Conservation (phyloP, 2,797 vertebrate genomes). For the Hydrolagus colliei region DNA sequence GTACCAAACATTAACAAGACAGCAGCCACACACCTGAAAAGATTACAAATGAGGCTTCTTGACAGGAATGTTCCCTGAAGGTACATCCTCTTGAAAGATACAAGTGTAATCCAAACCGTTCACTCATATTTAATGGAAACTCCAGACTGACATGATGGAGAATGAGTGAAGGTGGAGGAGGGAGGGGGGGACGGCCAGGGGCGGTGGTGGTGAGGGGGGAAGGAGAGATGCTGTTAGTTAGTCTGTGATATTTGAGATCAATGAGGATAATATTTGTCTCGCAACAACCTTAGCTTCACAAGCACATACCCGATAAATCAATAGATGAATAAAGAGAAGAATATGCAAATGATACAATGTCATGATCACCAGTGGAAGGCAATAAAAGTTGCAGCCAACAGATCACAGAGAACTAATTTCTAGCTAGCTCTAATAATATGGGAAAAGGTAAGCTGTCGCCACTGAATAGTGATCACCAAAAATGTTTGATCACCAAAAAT, state of each 20-base stretch:
- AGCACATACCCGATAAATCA: neutral
- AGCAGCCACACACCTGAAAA: neutral
- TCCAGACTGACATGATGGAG: neutral
- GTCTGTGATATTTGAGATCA: neutral
- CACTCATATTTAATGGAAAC: neutral
- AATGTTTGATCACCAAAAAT: neutral
- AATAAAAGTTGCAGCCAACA: neutral
- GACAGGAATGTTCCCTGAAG: neutral
- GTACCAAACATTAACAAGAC: no score
- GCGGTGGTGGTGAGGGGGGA: neutral
- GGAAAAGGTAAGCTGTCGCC: neutral
- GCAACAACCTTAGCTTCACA: no score
- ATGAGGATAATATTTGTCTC: neutral
- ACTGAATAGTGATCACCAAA: neutral
- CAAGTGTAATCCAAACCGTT: neutral
- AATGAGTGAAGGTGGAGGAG: neutral
- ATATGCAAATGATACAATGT: no score
- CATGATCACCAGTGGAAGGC: no score
- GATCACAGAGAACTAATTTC: neutral
- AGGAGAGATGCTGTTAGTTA: no score
- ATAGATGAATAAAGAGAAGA: neutral
- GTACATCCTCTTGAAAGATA: neutral
- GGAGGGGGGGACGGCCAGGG: no score
- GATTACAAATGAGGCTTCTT: neutral
- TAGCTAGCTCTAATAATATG: neutral